phyloP scores from a whole-genome alignment of 2,113 vertebrate genomes.

The Oceanodroma tethys region DNA sequence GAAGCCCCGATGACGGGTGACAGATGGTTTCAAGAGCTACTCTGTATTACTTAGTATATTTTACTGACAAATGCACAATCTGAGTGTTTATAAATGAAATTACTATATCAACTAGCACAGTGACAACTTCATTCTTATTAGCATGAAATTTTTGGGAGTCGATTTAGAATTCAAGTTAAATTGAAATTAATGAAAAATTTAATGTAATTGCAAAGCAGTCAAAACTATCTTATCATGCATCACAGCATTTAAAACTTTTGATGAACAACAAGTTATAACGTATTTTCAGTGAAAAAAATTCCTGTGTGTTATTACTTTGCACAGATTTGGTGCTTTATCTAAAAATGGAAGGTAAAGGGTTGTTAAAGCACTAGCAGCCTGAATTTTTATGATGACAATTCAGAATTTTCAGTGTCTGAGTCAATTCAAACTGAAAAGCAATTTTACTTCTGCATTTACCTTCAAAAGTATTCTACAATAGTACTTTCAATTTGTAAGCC shows the following conservation, averaged over 20 bases:
- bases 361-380: not conserved
- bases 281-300: not conserved
- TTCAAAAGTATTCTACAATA: not conserved
- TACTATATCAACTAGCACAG: not conserved
- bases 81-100: not conserved
- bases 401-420: constrained; percentile 38
- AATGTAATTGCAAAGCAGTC: not conserved
- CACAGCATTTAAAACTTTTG: not conserved
- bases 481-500: constrained; percentile 5
- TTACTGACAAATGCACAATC: not conserved
- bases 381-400: constrained; percentile 25
- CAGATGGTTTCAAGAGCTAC: not conserved
- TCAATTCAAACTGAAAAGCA: constrained; percentile 30
- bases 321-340: not conserved
- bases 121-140: not conserved
- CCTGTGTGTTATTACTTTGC: not conserved
- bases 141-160: not conserved
- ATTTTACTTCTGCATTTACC: constrained; percentile 31
- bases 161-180: not conserved
- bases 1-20: not conserved
- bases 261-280: not conserved
- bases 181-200: not conserved
- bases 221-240: not conserved
- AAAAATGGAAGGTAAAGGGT: not conserved
- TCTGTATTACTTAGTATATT: not conserved